Conservation (phyloP, 2,888 invertebrate genomes). For the Nomada flava region DNA sequence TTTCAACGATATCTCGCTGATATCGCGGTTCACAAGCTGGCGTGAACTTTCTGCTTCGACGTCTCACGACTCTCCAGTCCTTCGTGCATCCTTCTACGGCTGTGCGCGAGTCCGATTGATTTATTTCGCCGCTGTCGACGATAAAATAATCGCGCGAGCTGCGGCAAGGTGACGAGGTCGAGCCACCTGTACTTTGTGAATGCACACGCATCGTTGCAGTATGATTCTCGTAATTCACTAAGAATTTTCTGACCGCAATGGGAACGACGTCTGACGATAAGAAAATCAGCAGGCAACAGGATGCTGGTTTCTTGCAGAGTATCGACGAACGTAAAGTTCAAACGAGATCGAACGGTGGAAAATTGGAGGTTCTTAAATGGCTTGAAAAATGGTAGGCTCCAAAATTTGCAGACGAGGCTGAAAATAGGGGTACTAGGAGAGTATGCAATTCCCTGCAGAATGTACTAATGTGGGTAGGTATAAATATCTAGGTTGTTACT, state of each 20-base stretch:
- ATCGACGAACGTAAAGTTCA: slow-evolving; percentile 21
- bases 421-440: too few relatives aligned
- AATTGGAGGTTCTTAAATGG: not conserved
- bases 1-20: slow-evolving; percentile 5
- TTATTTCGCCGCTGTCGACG: slow-evolving; percentile 44
- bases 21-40: not conserved
- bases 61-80: slow-evolving; percentile 34
- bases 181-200: slow-evolving; percentile 34
- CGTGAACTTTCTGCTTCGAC: slow-evolving; percentile 43
- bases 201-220: slow-evolving; percentile 34
- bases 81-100: slow-evolving; percentile 47
- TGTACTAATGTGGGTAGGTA: too few relatives aligned
- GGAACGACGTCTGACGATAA: slow-evolving; percentile 51
- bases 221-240: slow-evolving; percentile 49
- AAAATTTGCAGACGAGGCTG: too few relatives aligned
- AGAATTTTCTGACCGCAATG: slow-evolving; percentile 12
- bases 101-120: slow-evolving; percentile 50
- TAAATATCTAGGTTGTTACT: too few relatives aligned
- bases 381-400: not conserved
- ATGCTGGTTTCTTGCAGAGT: slow-evolving; percentile 35
- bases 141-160: slow-evolving; percentile 24
- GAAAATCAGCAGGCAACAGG: slow-evolving; percentile 60
- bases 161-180: slow-evolving; percentile 45
- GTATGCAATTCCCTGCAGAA: too few relatives aligned
- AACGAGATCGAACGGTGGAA: not conserved